phyloP scores from a whole-genome alignment of 2,888 invertebrate species.

The Galerucella pusilla region DNA sequence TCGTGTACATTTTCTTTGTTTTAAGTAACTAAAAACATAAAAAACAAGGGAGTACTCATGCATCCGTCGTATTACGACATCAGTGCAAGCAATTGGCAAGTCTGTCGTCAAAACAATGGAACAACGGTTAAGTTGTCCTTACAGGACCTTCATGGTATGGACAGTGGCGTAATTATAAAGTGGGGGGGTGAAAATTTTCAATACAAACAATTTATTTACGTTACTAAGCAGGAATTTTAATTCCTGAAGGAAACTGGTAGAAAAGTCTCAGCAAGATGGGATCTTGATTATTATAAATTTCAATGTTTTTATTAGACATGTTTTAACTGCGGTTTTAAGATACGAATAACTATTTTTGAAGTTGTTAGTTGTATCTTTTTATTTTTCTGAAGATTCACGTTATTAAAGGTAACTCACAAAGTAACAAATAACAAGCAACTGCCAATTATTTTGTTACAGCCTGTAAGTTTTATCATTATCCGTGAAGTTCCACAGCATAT shows the following conservation, averaged over 20 bases:
- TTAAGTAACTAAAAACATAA: constrained; percentile 20
- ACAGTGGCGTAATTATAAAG: not conserved
- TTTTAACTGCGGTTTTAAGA: not conserved
- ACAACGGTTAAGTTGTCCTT: constrained; percentile 4
- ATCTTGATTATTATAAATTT: too few species aligned
- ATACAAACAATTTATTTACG: too few species aligned
- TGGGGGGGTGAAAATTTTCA: not conserved
- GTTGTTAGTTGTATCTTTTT: not conserved
- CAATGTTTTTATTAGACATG: too few species aligned
- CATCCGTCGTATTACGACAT: constrained; percentile 12
- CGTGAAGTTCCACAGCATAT: constrained; percentile 43
- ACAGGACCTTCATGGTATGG: not conserved
- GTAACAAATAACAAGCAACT: not conserved
- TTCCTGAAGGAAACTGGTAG: too few species aligned
- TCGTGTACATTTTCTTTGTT: constrained; percentile 20
- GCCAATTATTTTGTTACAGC: constrained; percentile 8
- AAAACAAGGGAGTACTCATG: constrained; percentile 14
- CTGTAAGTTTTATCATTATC: constrained; percentile 35
- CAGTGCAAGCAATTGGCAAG: constrained; percentile 38
- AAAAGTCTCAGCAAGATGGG: too few species aligned
- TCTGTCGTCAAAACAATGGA: constrained; percentile 41
- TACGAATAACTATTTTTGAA: not conserved
- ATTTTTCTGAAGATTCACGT: not conserved
- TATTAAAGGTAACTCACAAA: not conserved
- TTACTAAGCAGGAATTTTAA: too few species aligned